Conservation (phyloP, 2,113 vertebrate genomes). For the Xiphophorus couchianus region DNA sequence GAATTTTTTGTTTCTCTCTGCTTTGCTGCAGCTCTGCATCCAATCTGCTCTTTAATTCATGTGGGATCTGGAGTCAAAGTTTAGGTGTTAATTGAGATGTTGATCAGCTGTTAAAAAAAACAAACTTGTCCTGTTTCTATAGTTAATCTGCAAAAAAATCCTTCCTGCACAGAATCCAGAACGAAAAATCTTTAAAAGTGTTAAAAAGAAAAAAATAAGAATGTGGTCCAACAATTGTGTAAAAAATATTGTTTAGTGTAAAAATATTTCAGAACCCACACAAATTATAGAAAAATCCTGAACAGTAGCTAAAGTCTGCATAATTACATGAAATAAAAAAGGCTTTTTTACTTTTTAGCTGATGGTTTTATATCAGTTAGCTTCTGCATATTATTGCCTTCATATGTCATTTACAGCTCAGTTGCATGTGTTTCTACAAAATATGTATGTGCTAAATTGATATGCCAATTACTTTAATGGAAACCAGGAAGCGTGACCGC, state of each 20-base stretch:
- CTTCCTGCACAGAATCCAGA: too few relatives aligned
- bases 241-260: not conserved
- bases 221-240: too few relatives aligned
- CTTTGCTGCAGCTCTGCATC: too few relatives aligned
- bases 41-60: too few relatives aligned
- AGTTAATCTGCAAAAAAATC: too few relatives aligned
- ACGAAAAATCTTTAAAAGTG: too few relatives aligned
- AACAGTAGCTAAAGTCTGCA: not conserved
- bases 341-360: not conserved
- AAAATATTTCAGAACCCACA: not conserved
- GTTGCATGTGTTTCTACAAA: conserved; percentile 64
- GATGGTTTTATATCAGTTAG: conserved; percentile 8
- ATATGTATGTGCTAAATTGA: conserved; percentile 74
- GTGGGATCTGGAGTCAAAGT: too few relatives aligned
- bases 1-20: too few relatives aligned
- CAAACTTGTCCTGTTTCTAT: too few relatives aligned
- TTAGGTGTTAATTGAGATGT: too few relatives aligned
- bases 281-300: conserved; percentile 5
- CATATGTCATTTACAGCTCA: conserved; percentile 68
- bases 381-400: conserved; percentile 43
- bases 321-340: conserved; percentile 32
- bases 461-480: conserved; percentile 77
- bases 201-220: too few relatives aligned
- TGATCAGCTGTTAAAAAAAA: too few relatives aligned
- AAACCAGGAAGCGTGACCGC: conserved; percentile 68